Base-by-base conservation (phyloP, 2,797 vertebrate genomes). In the Pangasius sanitwongsei region DNA sequence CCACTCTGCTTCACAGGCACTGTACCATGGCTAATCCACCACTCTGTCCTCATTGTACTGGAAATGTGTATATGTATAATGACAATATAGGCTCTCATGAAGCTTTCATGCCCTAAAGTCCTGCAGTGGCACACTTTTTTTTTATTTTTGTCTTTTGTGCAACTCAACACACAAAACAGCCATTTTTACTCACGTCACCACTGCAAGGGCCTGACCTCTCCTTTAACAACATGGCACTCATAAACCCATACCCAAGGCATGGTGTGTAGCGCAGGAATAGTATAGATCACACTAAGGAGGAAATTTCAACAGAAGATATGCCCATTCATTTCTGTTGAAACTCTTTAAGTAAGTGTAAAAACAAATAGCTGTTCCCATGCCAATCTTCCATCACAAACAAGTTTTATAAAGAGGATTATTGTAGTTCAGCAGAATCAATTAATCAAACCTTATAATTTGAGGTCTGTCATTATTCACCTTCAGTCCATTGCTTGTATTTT, bases 11-110 rank as follows among this genome's bases (percentile, higher is more conserved):
- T 82, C 34, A 15, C 55, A 61, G 57, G 80, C 34, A 41, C 34
- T 61, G 55, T 37, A 41, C 80, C 80, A 82, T 61, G 55, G 55
- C 80, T 41, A 41, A 82, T 28, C 80, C 55, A 61, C 34, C 80
- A 82, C 20, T 82, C 11, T 59, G 20, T 41, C 20, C 23, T 81
- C 23, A 34, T 77, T 50, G 28, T 53, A 53, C 48, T 31, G 28
- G 75, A 78, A 13, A 74, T 53, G 12, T 37, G 13, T 53, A 16
- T 16, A 53, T 78, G 28, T n/a, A 78, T 50, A 50, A 77, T 77
- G 25, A 53, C 28, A 25, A 50, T 78, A 31, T n/a, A 53, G 15
- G 12, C 28, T 53, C 28, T 78, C 5, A 15, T 16, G 13, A n/a
- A 48, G 48, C 48, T 78, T 50, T 13, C 12, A n/a, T 81, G 55